A percentile compares a stretch with the other conserved stretches of the same genome.
Conservation (phyloP, 2,888 invertebrate species). For the Gnatocerus cornutus region DNA sequence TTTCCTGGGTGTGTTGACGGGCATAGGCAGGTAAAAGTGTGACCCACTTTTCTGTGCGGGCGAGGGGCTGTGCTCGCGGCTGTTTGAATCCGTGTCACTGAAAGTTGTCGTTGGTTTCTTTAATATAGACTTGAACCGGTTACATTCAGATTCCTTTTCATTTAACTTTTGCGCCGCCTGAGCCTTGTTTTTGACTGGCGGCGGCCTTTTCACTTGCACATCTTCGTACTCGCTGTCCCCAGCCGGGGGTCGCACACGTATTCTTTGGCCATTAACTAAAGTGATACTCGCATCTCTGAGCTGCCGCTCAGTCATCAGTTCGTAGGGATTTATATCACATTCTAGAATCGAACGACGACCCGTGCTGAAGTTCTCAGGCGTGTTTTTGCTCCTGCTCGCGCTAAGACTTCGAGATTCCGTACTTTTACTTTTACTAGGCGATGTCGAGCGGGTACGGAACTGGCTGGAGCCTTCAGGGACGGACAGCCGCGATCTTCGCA, state of each 20-base stretch:
- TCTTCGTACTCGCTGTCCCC: conserved; percentile 63
- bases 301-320: conserved; percentile 77
- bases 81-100: conserved; percentile 66
- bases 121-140: conserved; percentile 73
- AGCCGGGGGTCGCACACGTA: conserved; percentile 67
- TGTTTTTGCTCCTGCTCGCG: conserved; percentile 48
- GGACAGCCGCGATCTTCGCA: conserved; percentile 85
- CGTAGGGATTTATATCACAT: conserved; percentile 90
- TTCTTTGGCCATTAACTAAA: conserved; percentile 68
- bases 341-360: conserved; percentile 82
- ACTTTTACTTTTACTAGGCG: conserved; percentile 60
- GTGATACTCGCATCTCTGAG: conserved; percentile 62
- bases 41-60: conserved; percentile 71
- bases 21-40: conserved; percentile 79
- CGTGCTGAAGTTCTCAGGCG: background rate
- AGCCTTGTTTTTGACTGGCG: conserved; percentile 46
- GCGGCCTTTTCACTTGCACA: conserved; percentile 56
- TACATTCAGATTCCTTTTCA: conserved; percentile 63
- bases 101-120: conserved; percentile 72
- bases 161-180: conserved; percentile 50
- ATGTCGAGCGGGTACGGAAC: conserved; percentile 71
- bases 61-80: conserved; percentile 66
- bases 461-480: conserved; percentile 71
- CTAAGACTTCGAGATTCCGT: conserved; percentile 55
- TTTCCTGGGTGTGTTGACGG: conserved; percentile 73